Conservation (phyloP, 1,140 invertebrate genomes). For the Gonioctena quinquepunctata region DNA sequence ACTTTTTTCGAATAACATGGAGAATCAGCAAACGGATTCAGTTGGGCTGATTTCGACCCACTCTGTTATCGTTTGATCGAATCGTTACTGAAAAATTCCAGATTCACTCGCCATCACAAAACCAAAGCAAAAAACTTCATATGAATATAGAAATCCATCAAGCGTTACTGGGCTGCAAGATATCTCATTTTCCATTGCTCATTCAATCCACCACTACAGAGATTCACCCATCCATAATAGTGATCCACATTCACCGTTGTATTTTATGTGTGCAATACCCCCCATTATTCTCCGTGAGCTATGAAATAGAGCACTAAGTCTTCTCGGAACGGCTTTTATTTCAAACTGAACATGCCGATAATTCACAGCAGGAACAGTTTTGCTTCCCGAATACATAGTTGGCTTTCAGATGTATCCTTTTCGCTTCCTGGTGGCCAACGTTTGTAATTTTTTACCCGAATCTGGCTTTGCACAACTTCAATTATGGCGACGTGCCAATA, state of each 20-base stretch:
- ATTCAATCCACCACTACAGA: background rate
- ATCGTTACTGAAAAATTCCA: too few relatives aligned
- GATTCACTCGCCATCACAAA: too few relatives aligned
- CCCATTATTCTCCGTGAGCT: background rate
- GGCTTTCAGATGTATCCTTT: background rate
- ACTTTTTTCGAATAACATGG: too few relatives aligned
- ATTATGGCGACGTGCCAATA: background rate
- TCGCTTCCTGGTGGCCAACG: background rate
- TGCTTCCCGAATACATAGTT: background rate
- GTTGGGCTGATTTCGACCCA: too few relatives aligned
- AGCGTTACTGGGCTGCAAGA: too few relatives aligned
- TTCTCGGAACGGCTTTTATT: background rate
- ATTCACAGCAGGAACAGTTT: background rate
- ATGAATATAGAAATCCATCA: too few relatives aligned
- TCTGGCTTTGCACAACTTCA: background rate
- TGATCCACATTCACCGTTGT: too few relatives aligned
- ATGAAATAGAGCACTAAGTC: background rate
- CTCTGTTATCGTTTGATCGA: too few relatives aligned
- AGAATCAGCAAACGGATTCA: too few relatives aligned
- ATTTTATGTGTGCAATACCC: background rate
- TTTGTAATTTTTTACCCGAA: background rate
- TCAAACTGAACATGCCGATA: background rate
- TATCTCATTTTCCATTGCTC: too few relatives aligned
- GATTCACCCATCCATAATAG: background rate
- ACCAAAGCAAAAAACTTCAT: too few relatives aligned